These are phyloP conservation scores for Drymodes brunneopygia DNA, from an alignment of 2,113 vertebrate species.

Conservation along the genomic window DNA sequence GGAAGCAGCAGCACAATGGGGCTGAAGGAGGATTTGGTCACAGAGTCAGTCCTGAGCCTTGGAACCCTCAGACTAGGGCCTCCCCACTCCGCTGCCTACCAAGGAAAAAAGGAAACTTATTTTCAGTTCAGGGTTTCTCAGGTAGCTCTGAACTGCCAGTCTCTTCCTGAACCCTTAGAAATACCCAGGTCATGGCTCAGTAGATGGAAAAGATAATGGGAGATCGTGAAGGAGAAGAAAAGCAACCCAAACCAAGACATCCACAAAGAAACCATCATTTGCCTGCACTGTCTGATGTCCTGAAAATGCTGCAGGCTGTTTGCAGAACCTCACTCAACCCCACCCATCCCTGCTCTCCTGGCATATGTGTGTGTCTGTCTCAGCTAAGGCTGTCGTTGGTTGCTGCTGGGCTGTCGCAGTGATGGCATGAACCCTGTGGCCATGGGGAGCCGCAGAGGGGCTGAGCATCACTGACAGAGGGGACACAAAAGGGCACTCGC, in stretches of 20 bases:
- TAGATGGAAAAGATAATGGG: not conserved
- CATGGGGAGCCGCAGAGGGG: not conserved
- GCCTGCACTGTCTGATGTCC: not conserved
- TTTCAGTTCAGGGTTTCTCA: not conserved
- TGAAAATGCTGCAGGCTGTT: not conserved
- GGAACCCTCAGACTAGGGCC: not conserved
- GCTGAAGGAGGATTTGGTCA: not conserved
- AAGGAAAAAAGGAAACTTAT: not conserved
- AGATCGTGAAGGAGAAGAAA: not conserved
- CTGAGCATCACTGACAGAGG: accelerated
- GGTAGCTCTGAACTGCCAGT: not conserved
- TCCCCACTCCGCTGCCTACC: accelerated
- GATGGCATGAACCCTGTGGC: accelerated
- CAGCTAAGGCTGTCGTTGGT: accelerated
- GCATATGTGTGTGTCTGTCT: not conserved
- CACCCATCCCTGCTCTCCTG: not conserved
- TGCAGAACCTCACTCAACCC: not conserved
- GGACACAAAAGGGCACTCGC: not conserved
- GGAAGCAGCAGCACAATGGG: not conserved
- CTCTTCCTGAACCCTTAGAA: not conserved
- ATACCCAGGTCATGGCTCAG: not conserved
- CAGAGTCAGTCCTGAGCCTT: not conserved
- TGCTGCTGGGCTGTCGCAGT: not conserved
- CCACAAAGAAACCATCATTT: not conserved
- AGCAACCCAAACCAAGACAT: not conserved